phyloP scores from a whole-genome alignment of 2,888 invertebrate species.

The Apoderus coryli region DNA sequence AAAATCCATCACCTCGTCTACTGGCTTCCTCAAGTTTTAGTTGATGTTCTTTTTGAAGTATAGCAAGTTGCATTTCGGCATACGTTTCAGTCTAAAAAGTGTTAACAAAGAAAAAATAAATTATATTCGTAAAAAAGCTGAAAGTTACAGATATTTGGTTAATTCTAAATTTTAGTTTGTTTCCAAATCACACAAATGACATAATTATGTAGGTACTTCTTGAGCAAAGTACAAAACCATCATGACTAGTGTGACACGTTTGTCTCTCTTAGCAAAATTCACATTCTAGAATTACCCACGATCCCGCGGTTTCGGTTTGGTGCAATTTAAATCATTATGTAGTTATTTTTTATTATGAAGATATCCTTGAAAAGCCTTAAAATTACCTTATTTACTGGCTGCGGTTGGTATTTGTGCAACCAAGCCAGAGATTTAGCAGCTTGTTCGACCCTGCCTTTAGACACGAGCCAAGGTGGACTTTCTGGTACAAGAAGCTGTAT shows the following conservation, averaged over 20 bases:
- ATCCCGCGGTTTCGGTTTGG: conserved; percentile 1
- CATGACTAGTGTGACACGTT: too few relatives aligned
- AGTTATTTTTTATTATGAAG: too few relatives aligned
- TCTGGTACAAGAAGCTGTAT: conserved; percentile 40
- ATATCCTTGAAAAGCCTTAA: too few relatives aligned
- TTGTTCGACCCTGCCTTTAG: conserved; percentile 38
- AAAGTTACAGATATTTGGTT: too few relatives aligned
- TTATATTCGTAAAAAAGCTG: too few relatives aligned
- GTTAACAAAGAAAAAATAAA: too few relatives aligned
- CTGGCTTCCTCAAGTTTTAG: conserved; percentile 31
- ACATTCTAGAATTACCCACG: too few relatives aligned
- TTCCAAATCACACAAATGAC: too few relatives aligned
- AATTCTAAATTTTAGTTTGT: too few relatives aligned
- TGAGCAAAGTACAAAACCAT: too few relatives aligned
- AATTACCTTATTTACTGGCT: conserved; percentile 32
- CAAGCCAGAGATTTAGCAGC: conserved; percentile 38
- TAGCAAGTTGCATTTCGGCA: conserved; percentile 37
- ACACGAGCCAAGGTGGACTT: conserved; percentile 44
- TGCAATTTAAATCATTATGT: background rate
- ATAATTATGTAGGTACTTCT: too few relatives aligned
- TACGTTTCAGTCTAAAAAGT: conserved; percentile 31
- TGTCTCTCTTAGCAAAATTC: too few relatives aligned
- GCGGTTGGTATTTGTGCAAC: conserved; percentile 34
- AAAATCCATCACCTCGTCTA: conserved; percentile 26
- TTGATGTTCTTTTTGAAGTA: conserved; percentile 38